These are phyloP conservation scores for Brachionus calyciflorus DNA, from an alignment of 1,140 invertebrate species.

Conservation along the genomic window DNA sequence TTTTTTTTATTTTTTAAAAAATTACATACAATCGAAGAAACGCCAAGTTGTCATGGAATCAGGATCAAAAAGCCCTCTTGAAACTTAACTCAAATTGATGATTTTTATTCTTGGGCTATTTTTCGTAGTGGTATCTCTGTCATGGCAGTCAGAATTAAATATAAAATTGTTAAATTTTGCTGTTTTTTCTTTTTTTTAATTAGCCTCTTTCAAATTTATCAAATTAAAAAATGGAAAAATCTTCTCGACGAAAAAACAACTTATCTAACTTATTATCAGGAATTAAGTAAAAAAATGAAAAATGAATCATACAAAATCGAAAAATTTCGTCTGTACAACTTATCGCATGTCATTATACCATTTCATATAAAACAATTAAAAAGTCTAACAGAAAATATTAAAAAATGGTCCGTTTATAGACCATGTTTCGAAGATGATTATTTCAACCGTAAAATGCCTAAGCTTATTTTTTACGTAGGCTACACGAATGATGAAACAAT, in stretches of 20 bases:
- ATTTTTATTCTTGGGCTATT: too few relatives aligned
- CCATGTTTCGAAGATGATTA: neutral
- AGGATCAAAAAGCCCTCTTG: too few relatives aligned
- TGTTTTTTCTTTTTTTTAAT: neutral
- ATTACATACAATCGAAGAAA: neutral
- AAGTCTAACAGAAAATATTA: neutral
- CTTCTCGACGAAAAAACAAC: neutral
- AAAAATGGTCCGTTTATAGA: slow-evolving; percentile 10
- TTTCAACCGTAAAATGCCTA: neutral
- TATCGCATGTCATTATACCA: slow-evolving; percentile 17
- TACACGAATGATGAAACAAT: neutral
- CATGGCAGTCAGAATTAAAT: neutral
- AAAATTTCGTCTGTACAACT: neutral
- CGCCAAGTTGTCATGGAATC: slow-evolving; percentile 20
- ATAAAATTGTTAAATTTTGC: neutral
- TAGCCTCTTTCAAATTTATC: neutral
- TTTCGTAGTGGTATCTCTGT: too few relatives aligned
- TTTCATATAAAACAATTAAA: slow-evolving; percentile 46
- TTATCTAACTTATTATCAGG: neutral
- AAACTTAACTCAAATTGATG: neutral
- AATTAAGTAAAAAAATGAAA: neutral
- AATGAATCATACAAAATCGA: neutral
- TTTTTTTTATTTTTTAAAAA: neutral
- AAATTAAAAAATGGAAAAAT: neutral
- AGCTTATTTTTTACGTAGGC: slow-evolving; percentile 30